Conservation (phyloP, 2,797 vertebrate genomes). For the Pitangus sulphuratus region DNA sequence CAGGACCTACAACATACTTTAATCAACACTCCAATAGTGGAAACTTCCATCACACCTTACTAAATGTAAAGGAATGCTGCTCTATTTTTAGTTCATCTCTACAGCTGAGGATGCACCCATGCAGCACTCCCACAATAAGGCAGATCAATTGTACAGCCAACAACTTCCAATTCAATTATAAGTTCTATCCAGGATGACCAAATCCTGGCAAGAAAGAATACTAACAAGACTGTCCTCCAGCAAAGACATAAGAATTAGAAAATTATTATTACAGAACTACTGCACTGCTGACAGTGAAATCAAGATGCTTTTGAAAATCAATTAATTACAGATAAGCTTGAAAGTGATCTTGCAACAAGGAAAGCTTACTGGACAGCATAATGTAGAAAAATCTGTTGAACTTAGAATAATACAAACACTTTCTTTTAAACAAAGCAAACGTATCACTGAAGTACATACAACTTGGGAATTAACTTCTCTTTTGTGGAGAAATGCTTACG, state of each 20-base stretch:
- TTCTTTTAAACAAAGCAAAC: neutral
- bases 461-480: neutral
- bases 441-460: neutral
- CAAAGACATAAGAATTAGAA: neutral
- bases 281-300: neutral
- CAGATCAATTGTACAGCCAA: neutral
- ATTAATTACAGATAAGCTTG: neutral
- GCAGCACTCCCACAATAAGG: neutral
- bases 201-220: neutral
- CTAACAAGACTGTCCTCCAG: neutral
- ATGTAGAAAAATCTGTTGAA: neutral
- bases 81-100: neutral
- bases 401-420: neutral
- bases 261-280: neutral
- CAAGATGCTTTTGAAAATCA: neutral
- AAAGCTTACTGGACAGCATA: neutral
- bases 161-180: neutral
- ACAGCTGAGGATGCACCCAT: neutral
- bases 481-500: neutral
- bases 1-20: neutral
- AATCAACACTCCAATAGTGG: neutral
- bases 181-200: neutral
- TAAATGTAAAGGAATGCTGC: neutral
- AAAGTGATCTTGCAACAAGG: neutral
- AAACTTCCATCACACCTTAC: neutral